A percentile compares a stretch with the other conserved stretches of the same genome.
Evolutionary conservation across 2,888 invertebrate species (phyloP).

Genomic region (Eupithecia tripunctaria): DNA sequence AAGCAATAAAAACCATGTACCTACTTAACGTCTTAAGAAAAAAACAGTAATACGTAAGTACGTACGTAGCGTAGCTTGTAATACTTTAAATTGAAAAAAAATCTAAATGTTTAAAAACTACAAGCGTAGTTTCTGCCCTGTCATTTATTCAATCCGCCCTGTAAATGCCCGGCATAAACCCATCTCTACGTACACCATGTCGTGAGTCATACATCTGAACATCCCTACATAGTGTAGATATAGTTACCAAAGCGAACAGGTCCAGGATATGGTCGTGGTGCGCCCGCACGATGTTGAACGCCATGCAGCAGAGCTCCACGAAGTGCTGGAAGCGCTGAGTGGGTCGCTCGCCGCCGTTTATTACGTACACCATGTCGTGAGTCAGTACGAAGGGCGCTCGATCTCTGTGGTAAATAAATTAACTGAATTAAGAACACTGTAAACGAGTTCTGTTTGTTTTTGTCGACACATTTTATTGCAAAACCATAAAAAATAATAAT

Average conservation of each 20-base stretch:
- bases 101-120: no score
- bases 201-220: constrained; percentile 88
- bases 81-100: no score
- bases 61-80: no score
- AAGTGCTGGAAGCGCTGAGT: constrained; percentile 98
- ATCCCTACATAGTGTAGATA: not conserved
- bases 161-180: no score
- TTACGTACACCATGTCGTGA: constrained; percentile 99
- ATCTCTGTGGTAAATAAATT: constrained; percentile 86
- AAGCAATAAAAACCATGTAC: no score
- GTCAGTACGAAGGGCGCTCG: constrained; percentile 99
- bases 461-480: no score
- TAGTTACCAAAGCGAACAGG: constrained; percentile 92
- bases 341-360: constrained; percentile 97
- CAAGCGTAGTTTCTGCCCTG: no score
- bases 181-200: no score
- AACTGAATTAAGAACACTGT: not conserved
- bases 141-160: no score
- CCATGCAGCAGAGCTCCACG: constrained; percentile 98
- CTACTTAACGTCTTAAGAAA: no score
- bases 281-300: constrained; percentile 97
- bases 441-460: not conserved
- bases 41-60: no score
- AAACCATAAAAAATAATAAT: no score
- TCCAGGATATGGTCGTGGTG: constrained; percentile 96